Conservation (phyloP, 2,113 vertebrate species). For the Leucopternis melanops region DNA sequence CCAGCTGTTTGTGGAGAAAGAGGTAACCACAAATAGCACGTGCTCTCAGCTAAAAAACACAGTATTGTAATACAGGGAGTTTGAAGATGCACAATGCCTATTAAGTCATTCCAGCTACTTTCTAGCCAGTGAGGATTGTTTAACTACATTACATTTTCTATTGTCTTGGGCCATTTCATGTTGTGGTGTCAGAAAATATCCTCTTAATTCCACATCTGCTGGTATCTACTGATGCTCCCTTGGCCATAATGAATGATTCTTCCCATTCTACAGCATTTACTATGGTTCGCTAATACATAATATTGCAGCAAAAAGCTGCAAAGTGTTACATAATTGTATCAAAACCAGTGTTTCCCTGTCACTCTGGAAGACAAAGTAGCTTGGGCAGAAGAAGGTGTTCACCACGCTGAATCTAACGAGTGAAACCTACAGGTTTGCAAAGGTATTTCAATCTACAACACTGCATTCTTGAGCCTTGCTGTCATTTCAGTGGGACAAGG, state of each 20-base stretch:
- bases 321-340: not conserved
- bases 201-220: not conserved
- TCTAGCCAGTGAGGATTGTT: not conserved
- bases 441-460: not conserved
- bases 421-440: not conserved
- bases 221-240: not conserved
- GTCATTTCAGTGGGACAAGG: too few relatives aligned
- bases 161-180: not conserved
- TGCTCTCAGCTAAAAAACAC: not conserved
- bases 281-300: not conserved
- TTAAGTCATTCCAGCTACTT: not conserved
- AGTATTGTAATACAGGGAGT: not conserved
- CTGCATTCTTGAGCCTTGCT: not conserved
- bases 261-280: not conserved
- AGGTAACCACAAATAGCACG: not conserved
- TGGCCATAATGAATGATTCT: not conserved
- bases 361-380: not conserved
- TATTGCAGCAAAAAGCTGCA: not conserved
- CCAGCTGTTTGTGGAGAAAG: not conserved
- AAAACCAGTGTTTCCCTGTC: not conserved
- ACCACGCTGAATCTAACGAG: not conserved
- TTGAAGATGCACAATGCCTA: not conserved
- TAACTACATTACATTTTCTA: not conserved
- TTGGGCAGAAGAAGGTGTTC: not conserved
- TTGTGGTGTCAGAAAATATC: not conserved